These are phyloP conservation scores for Zeuzera pyrina DNA, from an alignment of 2,888 invertebrate genomes.

Conservation along the genomic window DNA sequence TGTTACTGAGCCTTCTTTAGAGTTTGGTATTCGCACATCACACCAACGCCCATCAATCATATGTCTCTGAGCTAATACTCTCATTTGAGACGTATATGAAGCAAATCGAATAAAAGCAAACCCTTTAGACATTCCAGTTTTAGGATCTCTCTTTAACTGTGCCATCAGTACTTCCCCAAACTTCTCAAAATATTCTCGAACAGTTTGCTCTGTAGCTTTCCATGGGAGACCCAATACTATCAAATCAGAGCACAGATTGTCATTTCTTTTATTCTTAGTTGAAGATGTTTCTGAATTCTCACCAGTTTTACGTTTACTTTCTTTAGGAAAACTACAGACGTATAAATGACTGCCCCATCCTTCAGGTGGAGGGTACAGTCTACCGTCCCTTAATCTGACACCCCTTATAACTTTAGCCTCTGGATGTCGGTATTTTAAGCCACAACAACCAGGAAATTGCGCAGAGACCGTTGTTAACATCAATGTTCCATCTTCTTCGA, in stretches of 20 bases:
- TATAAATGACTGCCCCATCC: conserved; percentile 90
- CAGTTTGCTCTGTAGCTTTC: conserved; percentile 97
- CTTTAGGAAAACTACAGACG: conserved; percentile 89
- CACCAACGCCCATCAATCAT: conserved; percentile 99
- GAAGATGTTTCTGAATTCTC: conserved; percentile 89
- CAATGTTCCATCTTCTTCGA: conserved; percentile 95
- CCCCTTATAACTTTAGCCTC: conserved; percentile 93
- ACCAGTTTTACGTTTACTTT: conserved; percentile 95
- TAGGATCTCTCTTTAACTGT: conserved; percentile 93
- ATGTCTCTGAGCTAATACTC: conserved; percentile 94
- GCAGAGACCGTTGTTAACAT: conserved; percentile 94
- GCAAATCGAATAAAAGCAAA: conserved; percentile 98
- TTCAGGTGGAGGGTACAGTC: conserved; percentile 89
- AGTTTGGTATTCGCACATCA: conserved; percentile 98
- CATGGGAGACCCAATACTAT: conserved; percentile 99
- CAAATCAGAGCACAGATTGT: conserved; percentile 95
- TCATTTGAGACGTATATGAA: conserved; percentile 94
- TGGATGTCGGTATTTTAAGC: conserved; percentile 96
- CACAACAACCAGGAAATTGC: conserved; percentile 97
- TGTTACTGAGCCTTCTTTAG: conserved; percentile 83
- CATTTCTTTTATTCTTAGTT: conserved; percentile 94
- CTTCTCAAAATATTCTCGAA: conserved; percentile 96
- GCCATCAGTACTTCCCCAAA: conserved; percentile 99
- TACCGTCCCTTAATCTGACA: conserved; percentile 91
- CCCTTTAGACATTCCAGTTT: conserved; percentile 96